A percentile compares a stretch with the other conserved stretches of the same genome.
These are phyloP conservation scores for Perodicticus potto DNA, from an alignment of 2,797 vertebrate genomes.

Conservation along the genomic window DNA sequence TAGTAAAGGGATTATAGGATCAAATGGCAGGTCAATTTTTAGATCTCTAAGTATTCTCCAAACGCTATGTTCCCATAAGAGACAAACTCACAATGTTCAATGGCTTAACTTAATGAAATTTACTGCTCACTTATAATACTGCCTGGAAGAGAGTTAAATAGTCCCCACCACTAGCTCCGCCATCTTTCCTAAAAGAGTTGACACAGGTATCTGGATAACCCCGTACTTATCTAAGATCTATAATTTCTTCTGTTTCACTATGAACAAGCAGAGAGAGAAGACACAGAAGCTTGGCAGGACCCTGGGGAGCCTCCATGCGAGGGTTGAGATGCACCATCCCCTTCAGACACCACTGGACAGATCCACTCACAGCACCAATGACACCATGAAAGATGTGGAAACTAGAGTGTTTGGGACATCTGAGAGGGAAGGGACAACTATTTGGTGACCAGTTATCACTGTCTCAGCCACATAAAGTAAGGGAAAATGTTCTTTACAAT, in stretches of 20 bases:
- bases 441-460: not conserved
- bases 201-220: fast-evolving
- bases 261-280: not conserved
- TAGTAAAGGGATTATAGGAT: too few species aligned
- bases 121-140: not conserved
- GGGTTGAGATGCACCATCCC: not conserved
- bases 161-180: fast-evolving
- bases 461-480: not conserved
- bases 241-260: not conserved
- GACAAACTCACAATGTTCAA: not conserved
- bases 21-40: too few species aligned
- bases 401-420: not conserved
- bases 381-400: not conserved
- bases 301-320: not conserved
- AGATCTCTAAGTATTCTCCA: too few species aligned
- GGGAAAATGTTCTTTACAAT: not conserved
- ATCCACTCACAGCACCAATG: not conserved
- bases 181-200: not conserved
- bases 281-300: not conserved
- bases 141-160: not conserved
- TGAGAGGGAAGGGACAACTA: not conserved
- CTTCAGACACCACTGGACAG: not conserved
- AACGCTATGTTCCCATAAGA: not conserved
- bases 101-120: not conserved
- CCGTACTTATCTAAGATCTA: not conserved